Conservation (phyloP, 2,797 vertebrate species). For the Brotula barbata region DNA sequence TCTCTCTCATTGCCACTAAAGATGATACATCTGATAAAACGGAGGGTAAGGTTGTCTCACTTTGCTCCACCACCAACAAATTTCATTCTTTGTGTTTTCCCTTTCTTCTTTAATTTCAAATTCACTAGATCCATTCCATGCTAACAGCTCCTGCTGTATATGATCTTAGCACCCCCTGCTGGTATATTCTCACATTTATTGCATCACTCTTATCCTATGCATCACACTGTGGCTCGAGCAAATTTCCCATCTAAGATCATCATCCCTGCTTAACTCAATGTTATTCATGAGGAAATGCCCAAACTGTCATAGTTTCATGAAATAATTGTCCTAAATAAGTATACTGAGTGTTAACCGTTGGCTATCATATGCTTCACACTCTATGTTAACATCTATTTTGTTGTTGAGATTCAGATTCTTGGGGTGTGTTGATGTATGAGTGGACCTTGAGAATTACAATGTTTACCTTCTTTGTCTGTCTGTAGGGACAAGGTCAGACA, state of each 20-base stretch:
- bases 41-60: slow-evolving; percentile 93
- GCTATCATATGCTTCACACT: slow-evolving; percentile 17
- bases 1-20: slow-evolving; percentile 85
- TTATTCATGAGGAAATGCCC: background rate
- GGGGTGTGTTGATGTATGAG: slow-evolving; percentile 2
- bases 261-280: slow-evolving; percentile 38
- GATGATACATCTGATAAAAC: slow-evolving; percentile 98
- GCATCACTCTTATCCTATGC: slow-evolving; percentile 11
- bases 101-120: slow-evolving; percentile 38
- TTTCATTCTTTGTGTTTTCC: slow-evolving; percentile 43
- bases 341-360: too few relatives aligned
- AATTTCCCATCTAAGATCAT: slow-evolving; percentile 36
- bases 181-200: slow-evolving; percentile 33
- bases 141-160: slow-evolving; percentile 22
- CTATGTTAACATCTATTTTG: background rate
- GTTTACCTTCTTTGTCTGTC: slow-evolving; percentile 69
- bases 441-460: slow-evolving; percentile 17
- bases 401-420: background rate
- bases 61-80: slow-evolving; percentile 47
- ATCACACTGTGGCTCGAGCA: slow-evolving; percentile 29
- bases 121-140: slow-evolving; percentile 29
- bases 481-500: slow-evolving; percentile 86
- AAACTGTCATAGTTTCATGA: slow-evolving; percentile 18
- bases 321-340: too few relatives aligned
- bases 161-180: slow-evolving; percentile 66